Percentiles rank a stretch among this genome's conserved stretches.
Evolutionary conservation across 2,888 invertebrate genomes (phyloP).

Genomic region (Tenodera sinensis): DNA sequence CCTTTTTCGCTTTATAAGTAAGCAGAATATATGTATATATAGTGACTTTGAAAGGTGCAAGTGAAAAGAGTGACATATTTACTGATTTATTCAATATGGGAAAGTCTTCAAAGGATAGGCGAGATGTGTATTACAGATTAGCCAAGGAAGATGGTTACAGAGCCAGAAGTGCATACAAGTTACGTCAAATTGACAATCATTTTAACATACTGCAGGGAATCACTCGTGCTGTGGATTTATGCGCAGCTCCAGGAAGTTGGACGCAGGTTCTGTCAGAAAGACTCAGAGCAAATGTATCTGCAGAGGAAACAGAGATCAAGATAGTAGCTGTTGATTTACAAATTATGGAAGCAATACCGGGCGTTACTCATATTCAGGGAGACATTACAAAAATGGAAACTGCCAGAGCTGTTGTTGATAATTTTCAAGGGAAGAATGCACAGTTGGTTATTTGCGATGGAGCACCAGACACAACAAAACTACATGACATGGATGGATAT

Average conservation of each 20-base stretch:
- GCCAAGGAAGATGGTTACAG: slow-evolving; percentile 99
- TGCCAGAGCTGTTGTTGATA: slow-evolving; percentile 82
- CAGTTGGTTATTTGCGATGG: slow-evolving; percentile 98
- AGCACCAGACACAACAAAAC: slow-evolving; percentile 95
- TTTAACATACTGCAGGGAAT: slow-evolving; percentile 88
- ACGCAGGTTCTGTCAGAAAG: slow-evolving; percentile 90
- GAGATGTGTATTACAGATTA: slow-evolving; percentile 95
- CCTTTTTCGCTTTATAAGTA: too few relatives aligned
- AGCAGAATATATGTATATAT: too few relatives aligned
- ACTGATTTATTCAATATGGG: slow-evolving; percentile 65
- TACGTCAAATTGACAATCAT: slow-evolving; percentile 93
- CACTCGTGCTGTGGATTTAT: slow-evolving; percentile 89
- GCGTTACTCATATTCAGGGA: slow-evolving; percentile 93
- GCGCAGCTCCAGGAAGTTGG: slow-evolving; percentile 99
- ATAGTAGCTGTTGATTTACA: slow-evolving; percentile 97
- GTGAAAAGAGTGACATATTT: too few relatives aligned
- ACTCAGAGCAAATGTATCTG: slow-evolving; percentile 45
- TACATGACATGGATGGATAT: slow-evolving; percentile 97
- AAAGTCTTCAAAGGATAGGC: slow-evolving; percentile 94
- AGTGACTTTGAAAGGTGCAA: too few relatives aligned
- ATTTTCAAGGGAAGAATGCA: slow-evolving; percentile 86
- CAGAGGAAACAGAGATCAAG: slow-evolving; percentile 56
- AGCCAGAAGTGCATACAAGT: slow-evolving; percentile 95
- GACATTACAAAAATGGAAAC: slow-evolving; percentile 95
- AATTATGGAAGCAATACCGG: slow-evolving; percentile 95